Conservation (phyloP, 1,140 invertebrate species). For the Dendrolimus kikuchii region DNA sequence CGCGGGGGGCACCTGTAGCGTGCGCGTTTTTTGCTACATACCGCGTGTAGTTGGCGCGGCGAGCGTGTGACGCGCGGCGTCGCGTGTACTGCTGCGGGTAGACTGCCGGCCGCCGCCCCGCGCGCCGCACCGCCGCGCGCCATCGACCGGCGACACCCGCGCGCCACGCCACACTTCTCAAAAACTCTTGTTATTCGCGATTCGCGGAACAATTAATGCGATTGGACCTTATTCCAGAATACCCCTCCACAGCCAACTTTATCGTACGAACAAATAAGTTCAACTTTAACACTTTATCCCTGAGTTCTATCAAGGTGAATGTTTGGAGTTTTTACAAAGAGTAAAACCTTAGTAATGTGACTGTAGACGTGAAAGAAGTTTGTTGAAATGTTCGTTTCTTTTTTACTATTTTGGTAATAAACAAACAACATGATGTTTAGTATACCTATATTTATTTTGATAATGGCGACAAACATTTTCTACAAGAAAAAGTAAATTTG, state of each 20-base stretch:
- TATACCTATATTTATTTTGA: too few relatives aligned
- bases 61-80: constrained; percentile 20
- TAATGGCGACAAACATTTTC: too few relatives aligned
- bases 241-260: constrained; percentile 11
- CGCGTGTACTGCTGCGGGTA: constrained; percentile 12
- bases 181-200: constrained; percentile 33
- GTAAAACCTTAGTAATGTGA: too few relatives aligned
- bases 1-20: constrained; percentile 42
- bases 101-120: constrained; percentile 22
- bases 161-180: constrained; percentile 11
- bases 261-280: constrained; percentile 1
- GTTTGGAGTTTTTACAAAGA: too few relatives aligned
- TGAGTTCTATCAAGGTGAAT: background rate
- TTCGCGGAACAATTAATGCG: constrained; percentile 27
- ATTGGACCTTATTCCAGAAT: constrained; percentile 26
- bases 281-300: background rate
- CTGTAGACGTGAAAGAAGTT: too few relatives aligned
- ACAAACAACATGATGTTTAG: too few relatives aligned
- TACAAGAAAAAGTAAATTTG: too few relatives aligned
- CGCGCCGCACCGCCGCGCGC: constrained; percentile 29
- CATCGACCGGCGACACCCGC: constrained; percentile 17
- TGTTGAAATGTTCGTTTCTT: too few relatives aligned
- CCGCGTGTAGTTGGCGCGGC: constrained; percentile 20
- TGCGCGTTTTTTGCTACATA: constrained; percentile 32
- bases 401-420: too few relatives aligned